These are phyloP conservation scores for Dryocosmus kuriphilus DNA, from an alignment of 2,888 invertebrate species.

Conservation along the genomic window DNA sequence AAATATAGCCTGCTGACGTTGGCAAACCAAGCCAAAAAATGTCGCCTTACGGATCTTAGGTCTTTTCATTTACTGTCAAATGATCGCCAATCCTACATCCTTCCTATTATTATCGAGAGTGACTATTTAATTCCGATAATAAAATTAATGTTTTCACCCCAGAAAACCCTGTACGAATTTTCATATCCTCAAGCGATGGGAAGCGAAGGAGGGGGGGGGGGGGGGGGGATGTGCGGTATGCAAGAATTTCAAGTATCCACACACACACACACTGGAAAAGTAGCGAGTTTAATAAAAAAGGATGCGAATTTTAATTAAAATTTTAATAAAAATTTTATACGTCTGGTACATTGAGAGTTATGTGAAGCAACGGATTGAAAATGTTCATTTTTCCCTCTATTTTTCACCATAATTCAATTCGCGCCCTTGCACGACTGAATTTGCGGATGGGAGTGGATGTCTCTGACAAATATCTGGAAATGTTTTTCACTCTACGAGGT, in stretches of 20 bases:
- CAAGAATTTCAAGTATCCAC: slow-evolving; percentile 30
- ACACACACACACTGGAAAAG: slow-evolving; percentile 31
- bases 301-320: slow-evolving; percentile 39
- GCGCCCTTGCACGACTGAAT: slow-evolving; percentile 15
- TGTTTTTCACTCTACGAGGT: slow-evolving; percentile 13
- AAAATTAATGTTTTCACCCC: neutral
- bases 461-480: slow-evolving; percentile 21
- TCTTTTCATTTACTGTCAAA: too few relatives aligned
- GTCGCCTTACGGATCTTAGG: too few relatives aligned
- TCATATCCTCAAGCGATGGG: slow-evolving; percentile 25
- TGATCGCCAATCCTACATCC: too few relatives aligned
- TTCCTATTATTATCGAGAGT: too few relatives aligned
- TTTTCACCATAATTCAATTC: slow-evolving; percentile 40
- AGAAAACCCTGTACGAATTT: slow-evolving; percentile 10
- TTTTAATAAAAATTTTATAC: slow-evolving; percentile 42
- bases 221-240: slow-evolving; percentile 33
- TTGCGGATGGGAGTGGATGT: neutral
- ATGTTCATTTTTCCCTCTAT: slow-evolving; percentile 34
- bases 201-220: too few relatives aligned
- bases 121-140: too few relatives aligned
- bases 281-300: slow-evolving; percentile 24
- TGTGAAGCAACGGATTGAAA: slow-evolving; percentile 39
- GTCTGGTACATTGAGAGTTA: slow-evolving; percentile 24
- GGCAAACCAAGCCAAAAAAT: too few relatives aligned
- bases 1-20: too few relatives aligned